These are phyloP conservation scores for Propithecus coquereli DNA, from an alignment of 2,113 vertebrate genomes.

Conservation along the genomic window DNA sequence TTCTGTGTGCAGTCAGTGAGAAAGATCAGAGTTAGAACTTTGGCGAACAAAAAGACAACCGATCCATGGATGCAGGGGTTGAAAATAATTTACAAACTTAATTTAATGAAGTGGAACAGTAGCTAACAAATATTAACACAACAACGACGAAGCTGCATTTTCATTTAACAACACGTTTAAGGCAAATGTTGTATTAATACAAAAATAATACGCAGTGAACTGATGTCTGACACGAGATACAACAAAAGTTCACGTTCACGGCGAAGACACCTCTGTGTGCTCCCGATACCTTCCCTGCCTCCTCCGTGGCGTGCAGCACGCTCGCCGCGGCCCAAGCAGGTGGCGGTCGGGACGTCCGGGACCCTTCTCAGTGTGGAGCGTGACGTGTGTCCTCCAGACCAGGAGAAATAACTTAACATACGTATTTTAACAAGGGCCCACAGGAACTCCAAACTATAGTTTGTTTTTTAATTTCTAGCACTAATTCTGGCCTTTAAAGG, in stretches of 20 bases:
- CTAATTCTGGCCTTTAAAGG: neutral
- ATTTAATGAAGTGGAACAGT: conserved; percentile 62
- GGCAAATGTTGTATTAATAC: conserved; percentile 44
- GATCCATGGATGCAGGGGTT: conserved; percentile 10
- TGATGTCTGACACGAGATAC: conserved; percentile 18
- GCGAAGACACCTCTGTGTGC: neutral
- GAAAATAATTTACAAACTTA: conserved; percentile 69
- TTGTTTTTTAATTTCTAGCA: neutral
- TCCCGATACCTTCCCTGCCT: neutral
- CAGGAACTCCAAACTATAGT: neutral
- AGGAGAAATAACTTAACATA: conserved; percentile 50
- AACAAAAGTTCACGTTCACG: conserved; percentile 40
- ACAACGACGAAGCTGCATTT: conserved; percentile 27
- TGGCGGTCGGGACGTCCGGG: neutral
- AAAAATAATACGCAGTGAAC: conserved; percentile 54
- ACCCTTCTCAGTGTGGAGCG: conserved; percentile 1
- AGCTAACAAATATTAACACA: conserved; percentile 50
- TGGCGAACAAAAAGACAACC: conserved; percentile 20
- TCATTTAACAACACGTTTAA: conserved; percentile 51
- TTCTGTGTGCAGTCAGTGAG: neutral
- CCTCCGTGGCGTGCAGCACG: neutral
- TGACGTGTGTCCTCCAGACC: neutral
- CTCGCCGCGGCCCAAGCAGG: neutral
- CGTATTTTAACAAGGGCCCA: neutral
- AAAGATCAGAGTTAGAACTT: neutral